Conservation (phyloP, 2,113 vertebrate genomes). For the Neodontobutis hainanensis region DNA sequence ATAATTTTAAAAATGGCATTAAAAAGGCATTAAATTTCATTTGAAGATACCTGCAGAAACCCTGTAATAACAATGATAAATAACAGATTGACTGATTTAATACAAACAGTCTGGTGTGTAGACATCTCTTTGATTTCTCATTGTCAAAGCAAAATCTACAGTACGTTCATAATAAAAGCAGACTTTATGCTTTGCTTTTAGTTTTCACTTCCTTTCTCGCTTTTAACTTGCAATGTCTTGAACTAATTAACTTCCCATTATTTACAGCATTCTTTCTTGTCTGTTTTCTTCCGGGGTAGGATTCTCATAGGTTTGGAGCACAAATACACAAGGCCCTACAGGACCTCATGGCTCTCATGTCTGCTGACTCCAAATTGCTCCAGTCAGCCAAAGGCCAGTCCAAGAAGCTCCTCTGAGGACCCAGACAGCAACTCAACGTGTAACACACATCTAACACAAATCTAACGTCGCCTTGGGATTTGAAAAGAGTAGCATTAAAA, state of each 20-base stretch:
- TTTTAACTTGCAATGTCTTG: too few species aligned
- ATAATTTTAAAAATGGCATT: too few species aligned
- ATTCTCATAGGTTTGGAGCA: slow-evolving; percentile 83
- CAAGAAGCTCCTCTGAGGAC: slow-evolving; percentile 49
- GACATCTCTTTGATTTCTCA: too few species aligned
- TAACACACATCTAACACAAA: neutral
- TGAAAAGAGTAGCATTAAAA: too few species aligned
- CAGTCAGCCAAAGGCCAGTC: slow-evolving; percentile 18
- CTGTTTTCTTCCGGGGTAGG: slow-evolving; percentile 51
- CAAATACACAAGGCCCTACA: slow-evolving; percentile 79
- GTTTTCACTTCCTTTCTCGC: slow-evolving; percentile 1
- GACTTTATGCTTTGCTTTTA: neutral
- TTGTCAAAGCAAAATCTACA: too few species aligned
- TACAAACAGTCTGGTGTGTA: too few species aligned
- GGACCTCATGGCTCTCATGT: slow-evolving; percentile 80
- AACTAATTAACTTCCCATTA: neutral
- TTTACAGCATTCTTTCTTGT: neutral
- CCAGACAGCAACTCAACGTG: neutral
- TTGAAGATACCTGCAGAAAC: too few species aligned
- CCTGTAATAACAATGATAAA: too few species aligned
- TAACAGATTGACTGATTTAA: too few species aligned
- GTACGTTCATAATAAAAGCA: neutral
- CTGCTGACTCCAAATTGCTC: slow-evolving; percentile 51
- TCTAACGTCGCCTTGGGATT: too few species aligned
- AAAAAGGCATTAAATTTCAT: too few species aligned